Base-by-base conservation (phyloP, 2,888 invertebrate species). In the Cephus pulcher region DNA sequence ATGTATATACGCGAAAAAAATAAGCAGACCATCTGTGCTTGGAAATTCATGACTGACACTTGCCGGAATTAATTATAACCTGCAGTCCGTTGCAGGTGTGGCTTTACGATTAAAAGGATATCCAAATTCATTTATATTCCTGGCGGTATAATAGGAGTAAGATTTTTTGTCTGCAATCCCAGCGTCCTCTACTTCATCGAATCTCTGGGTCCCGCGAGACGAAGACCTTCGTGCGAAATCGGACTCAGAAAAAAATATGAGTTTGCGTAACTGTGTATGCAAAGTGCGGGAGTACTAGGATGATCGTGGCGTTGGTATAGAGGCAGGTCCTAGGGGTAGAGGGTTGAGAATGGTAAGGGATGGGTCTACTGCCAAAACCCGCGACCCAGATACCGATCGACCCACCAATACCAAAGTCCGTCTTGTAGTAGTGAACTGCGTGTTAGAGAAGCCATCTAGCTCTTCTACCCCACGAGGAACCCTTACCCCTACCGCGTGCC, bases 311-410 rank as follows among this genome's bases (percentile, higher is more conserved):
- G 73, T 79, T 78, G 78, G 68, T 79, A 75, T 76, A 75, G 69
- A 80, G 80, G 82, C 77, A 81, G 75, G 82, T 56, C 56, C 56
- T 15, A 23, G 6, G 56, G 56, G 56, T 70, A 76, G 69, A 78
- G 56, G 37, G 76, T 70, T 15, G 37, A 56, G 73, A 68, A 23
- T 76, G 78, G 79, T 70, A 79, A 76, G 80, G 81, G 83, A 82
- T 82, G 80, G 85, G 80, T 86, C 86, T 87, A 88, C 89, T 91
- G 90, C 91, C 91, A 90, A 91, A 91, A 91, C 91, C 88, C 89
- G 90, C 91, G 91, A 91, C 91, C 91, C 88, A 91, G 91, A 91
- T 91, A 91, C 90, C 88, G 90, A 91, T 91, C 91, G 91, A 91
- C 91, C 91, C 90, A 90, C 89, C 88, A 85, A 88, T 88, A 88